These are phyloP conservation scores for Campoplex nolae DNA, from an alignment of 2,888 invertebrate genomes.

Conservation along the genomic window DNA sequence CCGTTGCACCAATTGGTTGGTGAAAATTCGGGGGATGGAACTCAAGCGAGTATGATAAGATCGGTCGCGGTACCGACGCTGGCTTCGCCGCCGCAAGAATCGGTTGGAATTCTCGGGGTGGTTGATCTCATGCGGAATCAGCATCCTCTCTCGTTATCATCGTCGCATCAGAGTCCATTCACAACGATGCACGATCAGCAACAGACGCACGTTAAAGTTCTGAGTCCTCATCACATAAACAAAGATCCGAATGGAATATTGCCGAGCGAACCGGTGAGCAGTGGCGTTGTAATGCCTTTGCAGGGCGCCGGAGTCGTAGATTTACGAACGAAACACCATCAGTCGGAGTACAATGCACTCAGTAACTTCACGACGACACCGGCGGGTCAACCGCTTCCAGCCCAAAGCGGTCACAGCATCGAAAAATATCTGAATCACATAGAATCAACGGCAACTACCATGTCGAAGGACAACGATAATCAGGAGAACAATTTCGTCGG, in stretches of 20 bases:
- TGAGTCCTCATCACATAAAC: conserved; percentile 81
- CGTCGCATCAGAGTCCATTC: conserved; percentile 76
- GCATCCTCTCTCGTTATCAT: conserved; percentile 76
- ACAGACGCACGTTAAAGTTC: conserved; percentile 78
- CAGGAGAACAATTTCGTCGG: conserved; percentile 73
- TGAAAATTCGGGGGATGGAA: conserved; percentile 84
- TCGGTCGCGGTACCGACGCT: conserved; percentile 72
- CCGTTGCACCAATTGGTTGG: conserved; percentile 83
- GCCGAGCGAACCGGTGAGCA: conserved; percentile 73
- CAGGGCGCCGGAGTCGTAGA: conserved; percentile 87
- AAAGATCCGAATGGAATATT: conserved; percentile 79
- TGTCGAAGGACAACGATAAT: conserved; percentile 75
- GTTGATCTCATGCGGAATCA: conserved; percentile 85
- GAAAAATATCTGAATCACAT: conserved; percentile 87
- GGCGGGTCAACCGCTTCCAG: conserved; percentile 84
- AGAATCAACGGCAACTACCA: conserved; percentile 78
- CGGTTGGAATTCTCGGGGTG: conserved; percentile 79
- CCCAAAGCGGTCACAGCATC: conserved; percentile 87
- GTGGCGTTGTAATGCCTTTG: conserved; percentile 61
- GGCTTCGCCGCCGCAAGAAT: conserved; percentile 79
- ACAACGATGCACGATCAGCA: conserved; percentile 77
- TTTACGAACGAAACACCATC: conserved; percentile 88
- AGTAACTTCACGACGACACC: conserved; percentile 84
- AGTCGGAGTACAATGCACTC: conserved; percentile 86
- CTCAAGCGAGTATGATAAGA: conserved; percentile 76